phyloP scores from a whole-genome alignment of 2,888 invertebrate species.

The Dyspetes luteomarginatus region DNA sequence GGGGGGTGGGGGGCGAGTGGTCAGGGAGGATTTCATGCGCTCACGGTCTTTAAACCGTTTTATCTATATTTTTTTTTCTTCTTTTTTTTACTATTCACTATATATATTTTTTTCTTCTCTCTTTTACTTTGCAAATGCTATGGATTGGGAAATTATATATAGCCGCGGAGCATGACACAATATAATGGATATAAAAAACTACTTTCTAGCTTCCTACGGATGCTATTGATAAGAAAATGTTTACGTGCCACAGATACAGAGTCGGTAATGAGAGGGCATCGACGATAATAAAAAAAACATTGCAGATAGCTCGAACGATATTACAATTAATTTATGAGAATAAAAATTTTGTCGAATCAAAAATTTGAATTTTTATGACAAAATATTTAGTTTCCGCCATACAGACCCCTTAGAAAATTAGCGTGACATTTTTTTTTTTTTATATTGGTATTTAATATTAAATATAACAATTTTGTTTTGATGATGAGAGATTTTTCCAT shows the following conservation, averaged over 20 bases:
- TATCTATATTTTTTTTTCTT: too few species aligned
- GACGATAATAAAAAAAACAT: slow-evolving; percentile 16
- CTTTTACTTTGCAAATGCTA: slow-evolving; percentile 39
- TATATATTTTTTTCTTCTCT: slow-evolving; percentile 54
- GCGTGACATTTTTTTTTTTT: too few species aligned
- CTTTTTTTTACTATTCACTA: slow-evolving; percentile 10
- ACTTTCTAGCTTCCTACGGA: slow-evolving; percentile 70
- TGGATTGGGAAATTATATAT: slow-evolving; percentile 36
- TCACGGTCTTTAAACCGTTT: slow-evolving; percentile 75
- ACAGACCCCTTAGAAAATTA: too few species aligned
- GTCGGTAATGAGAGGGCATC: slow-evolving; percentile 27
- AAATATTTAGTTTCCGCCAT: too few species aligned
- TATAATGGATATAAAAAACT: slow-evolving; percentile 66
- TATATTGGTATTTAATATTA: too few species aligned
- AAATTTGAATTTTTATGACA: too few species aligned
- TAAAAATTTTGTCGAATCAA: too few species aligned
- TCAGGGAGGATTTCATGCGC: slow-evolving; percentile 78
- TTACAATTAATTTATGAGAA: background rate
- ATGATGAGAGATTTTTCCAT: too few species aligned
- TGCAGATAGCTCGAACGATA: background rate
- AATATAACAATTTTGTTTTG: too few species aligned
- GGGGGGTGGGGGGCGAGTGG: slow-evolving; percentile 12
- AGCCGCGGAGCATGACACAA: slow-evolving; percentile 58
- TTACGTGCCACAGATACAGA: slow-evolving; percentile 72
- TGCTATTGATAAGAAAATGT: slow-evolving; percentile 69